A percentile compares a stretch with the other conserved stretches of the same genome.
Conservation (phyloP, 2,797 vertebrate genomes). For the Lutjanus campechanus region DNA sequence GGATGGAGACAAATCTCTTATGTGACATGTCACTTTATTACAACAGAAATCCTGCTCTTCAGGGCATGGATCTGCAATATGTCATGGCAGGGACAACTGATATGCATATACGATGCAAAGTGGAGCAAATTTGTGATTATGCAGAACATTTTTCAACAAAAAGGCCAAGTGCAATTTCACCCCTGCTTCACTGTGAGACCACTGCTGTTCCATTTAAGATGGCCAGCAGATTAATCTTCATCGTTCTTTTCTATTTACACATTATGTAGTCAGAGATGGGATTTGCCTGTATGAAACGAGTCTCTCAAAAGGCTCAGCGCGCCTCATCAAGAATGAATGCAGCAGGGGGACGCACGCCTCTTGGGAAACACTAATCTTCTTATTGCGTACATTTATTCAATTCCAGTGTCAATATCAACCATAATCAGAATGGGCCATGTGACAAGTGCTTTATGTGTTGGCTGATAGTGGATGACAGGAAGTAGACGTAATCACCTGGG, state of each 20-base stretch:
- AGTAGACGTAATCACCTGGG: conserved; percentile 76
- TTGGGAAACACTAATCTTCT: conserved; percentile 83
- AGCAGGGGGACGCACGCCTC: conserved; percentile 60
- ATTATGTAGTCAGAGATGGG: conserved; percentile 62
- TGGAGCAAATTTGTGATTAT: conserved; percentile 56
- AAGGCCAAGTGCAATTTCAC: conserved; percentile 40
- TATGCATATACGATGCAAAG: conserved; percentile 41
- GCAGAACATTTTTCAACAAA: conserved; percentile 43
- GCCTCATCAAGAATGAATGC: conserved; percentile 72
- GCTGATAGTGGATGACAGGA: conserved; percentile 76
- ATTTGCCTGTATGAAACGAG: conserved; percentile 68
- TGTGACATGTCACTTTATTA: conserved; percentile 37
- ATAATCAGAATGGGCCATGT: conserved; percentile 74
- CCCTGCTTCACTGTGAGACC: conserved; percentile 30
- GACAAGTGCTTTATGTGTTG: conserved; percentile 75
- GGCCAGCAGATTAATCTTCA: conserved; percentile 62
- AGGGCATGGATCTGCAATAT: conserved; percentile 38
- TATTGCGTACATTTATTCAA: conserved; percentile 82
- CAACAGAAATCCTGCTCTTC: conserved; percentile 36
- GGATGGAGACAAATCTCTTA: conserved; percentile 20
- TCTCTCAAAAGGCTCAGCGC: conserved; percentile 64
- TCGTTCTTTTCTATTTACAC: conserved; percentile 66
- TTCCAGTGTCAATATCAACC: conserved; percentile 81
- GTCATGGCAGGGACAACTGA: conserved; percentile 29
- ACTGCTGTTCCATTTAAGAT: conserved; percentile 53